Evolutionary conservation across 2,113 vertebrate genomes (phyloP), one percentile per base, ranked within the genome.

Genomic region (Pygoscelis adeliae): DNA sequence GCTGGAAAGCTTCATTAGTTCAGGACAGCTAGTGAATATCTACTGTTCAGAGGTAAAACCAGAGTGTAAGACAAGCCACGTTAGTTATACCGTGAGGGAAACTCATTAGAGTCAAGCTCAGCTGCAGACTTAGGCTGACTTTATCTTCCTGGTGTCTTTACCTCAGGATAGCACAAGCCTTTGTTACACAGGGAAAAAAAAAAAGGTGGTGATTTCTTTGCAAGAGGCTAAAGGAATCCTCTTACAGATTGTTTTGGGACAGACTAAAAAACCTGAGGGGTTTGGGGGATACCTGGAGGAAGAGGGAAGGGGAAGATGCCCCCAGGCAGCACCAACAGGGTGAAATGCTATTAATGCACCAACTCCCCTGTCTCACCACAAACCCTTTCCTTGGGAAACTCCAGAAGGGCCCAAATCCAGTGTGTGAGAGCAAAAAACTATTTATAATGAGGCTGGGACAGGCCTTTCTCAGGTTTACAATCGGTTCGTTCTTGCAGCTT

Each of bases 1-100:
- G 93, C 93, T 95, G 96, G 96, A 70, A 89, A 96, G 96, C 93
- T 91, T 87, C 91, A 82, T 82, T 92, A 94, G 91, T 13, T 82
- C 84, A 93, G 96, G 87, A 74, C 61, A 89, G 92, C 38, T 23
- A 80, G 90, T 61, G 82, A 85, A 58, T 78, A 87, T 90, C 82
- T 38, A 36, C 93, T 94, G 87, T 56, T 88, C 93, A 80, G 66
- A 83, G 90, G 81, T 36, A 82, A 76, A 79, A 93, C 58, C 92
- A 49, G 73, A 87, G 56, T 73, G 78, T 34, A 80, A 83, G 92
- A 90, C 85, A 92, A 93, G 40, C 34, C 79, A 62, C 0, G 1
- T 44, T 76, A 90, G 61, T 70, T 62, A 58, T 23, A 95, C 36
- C 9, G 0, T 20, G 40, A 52, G 81, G 36, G 66, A 83, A 96